Percentiles rank a stretch among this genome's conserved stretches.
Conservation (phyloP, 1,140 invertebrate species). For the Achroia grisella region DNA sequence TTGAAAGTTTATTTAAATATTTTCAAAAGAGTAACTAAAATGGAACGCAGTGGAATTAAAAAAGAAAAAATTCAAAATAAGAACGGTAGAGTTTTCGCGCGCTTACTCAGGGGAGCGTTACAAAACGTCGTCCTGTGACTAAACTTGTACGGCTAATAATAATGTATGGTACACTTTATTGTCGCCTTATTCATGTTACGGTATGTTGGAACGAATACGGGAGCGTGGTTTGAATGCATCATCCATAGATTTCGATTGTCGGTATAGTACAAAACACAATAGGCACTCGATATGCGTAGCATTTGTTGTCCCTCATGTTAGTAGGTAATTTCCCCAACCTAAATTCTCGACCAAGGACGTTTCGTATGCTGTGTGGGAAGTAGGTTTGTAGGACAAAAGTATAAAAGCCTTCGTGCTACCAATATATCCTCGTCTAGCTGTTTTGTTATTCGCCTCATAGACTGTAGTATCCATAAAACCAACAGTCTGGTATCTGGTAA, state of each 20-base stretch:
- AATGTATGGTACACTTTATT: constrained; percentile 43
- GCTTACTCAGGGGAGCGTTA: constrained; percentile 20
- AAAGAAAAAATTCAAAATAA: constrained; percentile 10
- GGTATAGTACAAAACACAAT: constrained; percentile 53
- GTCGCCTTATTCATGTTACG: constrained; percentile 62
- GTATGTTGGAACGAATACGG: constrained; percentile 67
- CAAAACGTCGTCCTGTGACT: constrained; percentile 49
- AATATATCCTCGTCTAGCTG: no score
- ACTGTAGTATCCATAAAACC: no score
- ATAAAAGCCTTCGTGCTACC: not conserved
- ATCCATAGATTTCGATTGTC: constrained; percentile 42
- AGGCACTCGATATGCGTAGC: constrained; percentile 44
- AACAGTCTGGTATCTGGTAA: no score
- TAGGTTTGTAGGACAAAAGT: not conserved
- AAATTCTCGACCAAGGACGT: constrained; percentile 61
- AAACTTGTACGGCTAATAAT: constrained; percentile 47
- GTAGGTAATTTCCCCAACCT: constrained; percentile 59
- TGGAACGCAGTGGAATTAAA: constrained; percentile 13
- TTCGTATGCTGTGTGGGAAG: constrained; percentile 26
- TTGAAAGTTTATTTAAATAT: constrained; percentile 29
- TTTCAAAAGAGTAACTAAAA: constrained; percentile 14
- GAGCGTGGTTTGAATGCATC: constrained; percentile 52
- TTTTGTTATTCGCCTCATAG: no score
- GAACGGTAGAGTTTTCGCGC: constrained; percentile 17
- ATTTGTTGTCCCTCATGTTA: constrained; percentile 36